These are phyloP conservation scores for Crotophaga sulcirostris DNA, from an alignment of 2,113 vertebrate genomes.

Conservation along the genomic window DNA sequence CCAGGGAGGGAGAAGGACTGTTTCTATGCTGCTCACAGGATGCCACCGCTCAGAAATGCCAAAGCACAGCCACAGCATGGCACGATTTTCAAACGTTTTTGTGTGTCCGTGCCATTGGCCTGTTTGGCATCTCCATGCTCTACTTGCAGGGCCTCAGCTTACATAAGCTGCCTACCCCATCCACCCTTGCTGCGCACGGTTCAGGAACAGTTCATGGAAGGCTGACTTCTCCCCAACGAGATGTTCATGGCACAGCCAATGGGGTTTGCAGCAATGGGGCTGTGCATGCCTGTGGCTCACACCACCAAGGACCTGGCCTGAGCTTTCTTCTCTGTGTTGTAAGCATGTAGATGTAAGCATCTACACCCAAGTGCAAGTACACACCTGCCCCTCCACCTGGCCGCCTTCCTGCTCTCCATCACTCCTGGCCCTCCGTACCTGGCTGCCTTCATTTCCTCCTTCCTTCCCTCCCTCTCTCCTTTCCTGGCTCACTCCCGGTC, in stretches of 20 bases:
- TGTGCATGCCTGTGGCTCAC: not conserved
- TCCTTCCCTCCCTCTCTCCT: too few relatives aligned
- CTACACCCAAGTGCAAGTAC: accelerated
- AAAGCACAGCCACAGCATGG: not conserved
- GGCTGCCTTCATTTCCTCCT: too few relatives aligned
- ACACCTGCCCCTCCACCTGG: too few relatives aligned
- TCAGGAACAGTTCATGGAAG: accelerated
- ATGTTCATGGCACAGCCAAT: not conserved
- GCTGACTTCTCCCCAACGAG: not conserved
- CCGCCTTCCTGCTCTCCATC: too few relatives aligned
- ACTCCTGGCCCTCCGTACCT: too few relatives aligned
- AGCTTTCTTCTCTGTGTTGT: not conserved
- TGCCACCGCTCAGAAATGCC: not conserved
- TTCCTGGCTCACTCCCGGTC: too few relatives aligned
- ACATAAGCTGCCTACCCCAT: not conserved
- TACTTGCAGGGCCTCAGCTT: not conserved
- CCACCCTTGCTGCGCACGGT: accelerated
- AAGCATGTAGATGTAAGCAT: too few relatives aligned
- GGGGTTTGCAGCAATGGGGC: not conserved
- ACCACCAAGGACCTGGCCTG: too few relatives aligned
- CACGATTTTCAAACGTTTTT: accelerated
- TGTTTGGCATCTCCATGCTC: accelerated
- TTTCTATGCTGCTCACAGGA: not conserved
- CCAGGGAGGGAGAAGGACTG: not conserved
- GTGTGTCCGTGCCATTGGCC: accelerated